Evolutionary conservation across 2,797 vertebrate species (phyloP).

Genomic region (Arremon brunneinucha): DNA sequence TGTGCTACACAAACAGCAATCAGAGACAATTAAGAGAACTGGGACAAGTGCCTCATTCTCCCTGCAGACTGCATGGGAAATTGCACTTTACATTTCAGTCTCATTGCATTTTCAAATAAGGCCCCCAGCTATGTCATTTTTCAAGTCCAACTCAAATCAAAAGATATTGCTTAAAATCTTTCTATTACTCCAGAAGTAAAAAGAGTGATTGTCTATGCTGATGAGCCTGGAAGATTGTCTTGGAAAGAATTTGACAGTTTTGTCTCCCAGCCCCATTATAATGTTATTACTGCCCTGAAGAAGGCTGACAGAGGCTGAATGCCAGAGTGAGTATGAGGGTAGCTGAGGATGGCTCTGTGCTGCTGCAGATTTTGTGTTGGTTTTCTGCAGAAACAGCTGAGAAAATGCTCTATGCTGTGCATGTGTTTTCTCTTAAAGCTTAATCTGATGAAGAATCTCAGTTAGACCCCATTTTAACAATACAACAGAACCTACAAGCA

Average conservation of each 20-base stretch:
- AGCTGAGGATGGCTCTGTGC: constrained; percentile 19
- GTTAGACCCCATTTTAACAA: background rate
- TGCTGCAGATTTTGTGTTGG: background rate
- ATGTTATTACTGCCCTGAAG: constrained; percentile 64
- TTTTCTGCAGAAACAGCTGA: background rate
- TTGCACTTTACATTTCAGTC: constrained; percentile 77
- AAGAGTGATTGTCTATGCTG: constrained; percentile 79
- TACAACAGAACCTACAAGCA: background rate
- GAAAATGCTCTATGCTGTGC: background rate
- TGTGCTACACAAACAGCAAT: constrained; percentile 78
- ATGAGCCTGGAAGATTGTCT: constrained; percentile 78
- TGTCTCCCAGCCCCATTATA: constrained; percentile 61
- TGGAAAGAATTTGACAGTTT: constrained; percentile 74
- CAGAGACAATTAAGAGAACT: constrained; percentile 82
- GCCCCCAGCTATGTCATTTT: constrained; percentile 76
- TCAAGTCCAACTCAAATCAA: constrained; percentile 78
- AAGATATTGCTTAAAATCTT: constrained; percentile 78
- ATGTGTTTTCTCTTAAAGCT: constrained; percentile 26
- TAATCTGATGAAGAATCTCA: constrained; percentile 7
- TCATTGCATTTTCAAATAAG: constrained; percentile 77
- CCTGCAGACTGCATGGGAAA: constrained; percentile 73
- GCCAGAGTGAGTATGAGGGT: background rate
- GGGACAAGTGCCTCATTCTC: constrained; percentile 77
- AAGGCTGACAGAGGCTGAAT: constrained; percentile 45
- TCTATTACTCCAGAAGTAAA: constrained; percentile 76